phyloP scores from a whole-genome alignment of 1,140 invertebrate species.

The Drosophila neocordata region DNA sequence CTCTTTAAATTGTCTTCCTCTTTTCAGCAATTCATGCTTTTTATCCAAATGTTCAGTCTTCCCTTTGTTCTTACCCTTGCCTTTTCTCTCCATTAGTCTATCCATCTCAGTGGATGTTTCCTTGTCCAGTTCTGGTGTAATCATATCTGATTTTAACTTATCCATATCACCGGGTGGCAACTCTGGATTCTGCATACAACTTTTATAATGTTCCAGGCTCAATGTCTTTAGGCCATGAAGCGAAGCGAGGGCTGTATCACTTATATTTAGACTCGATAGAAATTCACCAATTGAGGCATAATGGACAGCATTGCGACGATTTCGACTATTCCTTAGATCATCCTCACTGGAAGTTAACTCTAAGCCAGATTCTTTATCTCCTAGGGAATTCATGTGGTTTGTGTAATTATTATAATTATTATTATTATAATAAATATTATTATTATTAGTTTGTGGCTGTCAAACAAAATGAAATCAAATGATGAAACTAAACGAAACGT shows the following conservation, averaged over 20 bases:
- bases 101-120: neutral
- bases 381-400: neutral
- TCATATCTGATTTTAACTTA: neutral
- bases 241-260: constrained; percentile 26
- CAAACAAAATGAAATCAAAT: neutral
- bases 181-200: constrained; percentile 2
- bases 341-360: constrained; percentile 17
- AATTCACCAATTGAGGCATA: constrained; percentile 35
- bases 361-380: neutral
- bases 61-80: too few relatives aligned
- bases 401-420: neutral
- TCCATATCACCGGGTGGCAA: constrained; percentile 1
- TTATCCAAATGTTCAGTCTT: too few relatives aligned
- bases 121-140: neutral
- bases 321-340: neutral
- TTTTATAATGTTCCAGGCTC: constrained; percentile 39
- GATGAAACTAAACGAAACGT: neutral
- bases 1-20: too few relatives aligned
- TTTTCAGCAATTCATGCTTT: too few relatives aligned
- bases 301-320: constrained; percentile 37
- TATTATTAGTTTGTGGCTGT: neutral
- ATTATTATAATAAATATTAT: neutral
- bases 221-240: constrained; percentile 19
- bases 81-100: neutral
- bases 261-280: constrained; percentile 40